Conservation (phyloP, 1,140 invertebrate genomes). For the Heterodera carotae region DNA sequence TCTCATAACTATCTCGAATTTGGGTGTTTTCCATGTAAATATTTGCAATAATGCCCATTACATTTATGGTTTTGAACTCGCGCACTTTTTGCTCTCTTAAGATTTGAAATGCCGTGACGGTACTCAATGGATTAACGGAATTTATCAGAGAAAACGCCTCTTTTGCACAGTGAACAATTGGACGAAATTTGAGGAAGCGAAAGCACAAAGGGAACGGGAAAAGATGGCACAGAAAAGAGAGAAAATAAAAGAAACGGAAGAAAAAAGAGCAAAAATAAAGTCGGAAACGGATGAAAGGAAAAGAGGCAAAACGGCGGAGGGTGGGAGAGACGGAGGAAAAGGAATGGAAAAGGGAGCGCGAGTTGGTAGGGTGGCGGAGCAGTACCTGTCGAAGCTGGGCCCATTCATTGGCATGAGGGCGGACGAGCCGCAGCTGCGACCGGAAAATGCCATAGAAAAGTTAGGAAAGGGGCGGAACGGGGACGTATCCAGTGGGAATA, state of each 20-base stretch:
- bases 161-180: slow-evolving; percentile 31
- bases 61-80: neutral
- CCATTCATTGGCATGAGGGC: slow-evolving; percentile 22
- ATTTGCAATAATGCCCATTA: neutral
- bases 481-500: no score
- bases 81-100: neutral
- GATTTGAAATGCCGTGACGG: slow-evolving; percentile 18
- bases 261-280: neutral
- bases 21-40: slow-evolving; percentile 17
- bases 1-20: slow-evolving; percentile 22
- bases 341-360: neutral
- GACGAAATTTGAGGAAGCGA: slow-evolving; percentile 28
- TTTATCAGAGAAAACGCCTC: slow-evolving; percentile 8
- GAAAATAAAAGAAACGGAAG: slow-evolving; percentile 11
- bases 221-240: neutral
- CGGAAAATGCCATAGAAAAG: slow-evolving; percentile 32
- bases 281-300: neutral
- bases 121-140: slow-evolving; percentile 1
- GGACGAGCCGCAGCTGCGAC: slow-evolving; percentile 21
- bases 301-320: slow-evolving; percentile 3
- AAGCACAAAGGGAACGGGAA: slow-evolving; percentile 9
- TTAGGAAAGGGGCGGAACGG: neutral
- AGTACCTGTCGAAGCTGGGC: slow-evolving; percentile 8
- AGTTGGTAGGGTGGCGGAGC: neutral
- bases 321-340: slow-evolving; percentile 8